phyloP scores from a whole-genome alignment of 2,797 vertebrate species.

The Myotis planiceps region DNA sequence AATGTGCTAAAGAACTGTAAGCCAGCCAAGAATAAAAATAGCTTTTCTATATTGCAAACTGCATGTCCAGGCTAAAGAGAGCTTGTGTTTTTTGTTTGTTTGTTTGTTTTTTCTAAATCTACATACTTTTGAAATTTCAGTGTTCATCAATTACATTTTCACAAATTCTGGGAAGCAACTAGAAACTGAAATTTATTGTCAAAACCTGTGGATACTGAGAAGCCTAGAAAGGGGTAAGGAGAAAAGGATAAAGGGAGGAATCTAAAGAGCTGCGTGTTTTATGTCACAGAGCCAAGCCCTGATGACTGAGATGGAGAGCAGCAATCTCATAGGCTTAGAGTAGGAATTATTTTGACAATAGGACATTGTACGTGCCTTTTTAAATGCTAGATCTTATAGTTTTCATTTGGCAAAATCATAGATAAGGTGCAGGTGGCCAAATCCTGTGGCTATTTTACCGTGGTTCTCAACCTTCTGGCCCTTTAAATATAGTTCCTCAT shows the following conservation, averaged over 20 bases:
- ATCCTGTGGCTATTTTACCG: neutral
- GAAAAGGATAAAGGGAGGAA: neutral
- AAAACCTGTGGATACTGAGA: neutral
- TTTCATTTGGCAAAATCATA: neutral
- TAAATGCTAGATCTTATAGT: neutral
- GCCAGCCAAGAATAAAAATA: neutral
- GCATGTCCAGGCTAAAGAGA: neutral
- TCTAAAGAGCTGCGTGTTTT: neutral
- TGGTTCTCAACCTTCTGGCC: too few species aligned
- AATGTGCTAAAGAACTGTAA: slow-evolving; percentile 28
- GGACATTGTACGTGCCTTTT: neutral
- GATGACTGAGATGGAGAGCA: neutral
- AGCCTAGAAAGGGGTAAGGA: neutral
- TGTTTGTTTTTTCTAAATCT: neutral
- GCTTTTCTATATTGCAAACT: neutral
- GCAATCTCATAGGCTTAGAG: neutral
- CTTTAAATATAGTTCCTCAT: too few species aligned
- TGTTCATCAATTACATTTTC: neutral
- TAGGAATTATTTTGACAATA: neutral
- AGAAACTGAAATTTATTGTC: neutral
- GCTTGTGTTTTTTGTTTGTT: neutral
- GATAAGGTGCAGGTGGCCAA: neutral
- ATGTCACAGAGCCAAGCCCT: neutral
- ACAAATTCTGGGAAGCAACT: slow-evolving; percentile 13
- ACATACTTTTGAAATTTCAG: slow-evolving; percentile 9